phyloP scores from a whole-genome alignment of 2,888 invertebrate species.

The Hemistola chrysoprasaria region DNA sequence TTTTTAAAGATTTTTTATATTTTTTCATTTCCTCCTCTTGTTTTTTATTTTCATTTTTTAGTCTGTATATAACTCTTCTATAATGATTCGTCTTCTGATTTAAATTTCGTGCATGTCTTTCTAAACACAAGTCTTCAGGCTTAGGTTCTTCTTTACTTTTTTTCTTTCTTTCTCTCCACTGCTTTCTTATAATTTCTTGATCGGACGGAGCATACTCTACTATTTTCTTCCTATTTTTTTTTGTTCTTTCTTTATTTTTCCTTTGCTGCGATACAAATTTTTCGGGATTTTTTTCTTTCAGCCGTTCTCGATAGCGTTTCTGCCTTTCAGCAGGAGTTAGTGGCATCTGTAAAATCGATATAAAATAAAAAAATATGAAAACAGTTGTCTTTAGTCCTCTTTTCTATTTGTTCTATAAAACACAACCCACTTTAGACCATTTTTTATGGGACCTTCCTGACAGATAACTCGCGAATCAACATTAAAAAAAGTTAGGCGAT shows the following conservation, averaged over 20 bases:
- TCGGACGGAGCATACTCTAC: conserved; percentile 8
- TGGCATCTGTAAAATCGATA: conserved; percentile 16
- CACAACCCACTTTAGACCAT: too few relatives aligned
- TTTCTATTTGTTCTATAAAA: too few relatives aligned
- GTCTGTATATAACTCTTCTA: conserved; percentile 8
- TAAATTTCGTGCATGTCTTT: too few relatives aligned
- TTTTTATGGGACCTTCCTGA: too few relatives aligned
- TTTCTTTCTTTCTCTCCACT: conserved; percentile 16
- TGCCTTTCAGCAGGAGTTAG: conserved; percentile 17
- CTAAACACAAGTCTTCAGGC: too few relatives aligned
- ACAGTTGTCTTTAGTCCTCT: too few relatives aligned
- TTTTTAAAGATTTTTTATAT: conserved; percentile 2
- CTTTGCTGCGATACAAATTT: conserved; percentile 5
- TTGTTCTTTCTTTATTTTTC: conserved; percentile 5
- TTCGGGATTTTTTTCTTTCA: conserved; percentile 14
- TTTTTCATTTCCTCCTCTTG: conserved; percentile 3
- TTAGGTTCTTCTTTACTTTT: conserved; percentile 8
- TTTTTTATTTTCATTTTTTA: conserved; percentile 10
- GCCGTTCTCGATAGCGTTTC: conserved; percentile 8
- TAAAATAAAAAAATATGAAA: too few relatives aligned
- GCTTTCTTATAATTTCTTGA: conserved; percentile 16
- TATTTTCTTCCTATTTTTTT: conserved; percentile 12
- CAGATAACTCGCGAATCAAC: too few relatives aligned
- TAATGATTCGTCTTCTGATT: too few relatives aligned
- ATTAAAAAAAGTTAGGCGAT: too few relatives aligned